Conservation (phyloP, 2,888 invertebrate species). For the Camptogramma bilineatum region DNA sequence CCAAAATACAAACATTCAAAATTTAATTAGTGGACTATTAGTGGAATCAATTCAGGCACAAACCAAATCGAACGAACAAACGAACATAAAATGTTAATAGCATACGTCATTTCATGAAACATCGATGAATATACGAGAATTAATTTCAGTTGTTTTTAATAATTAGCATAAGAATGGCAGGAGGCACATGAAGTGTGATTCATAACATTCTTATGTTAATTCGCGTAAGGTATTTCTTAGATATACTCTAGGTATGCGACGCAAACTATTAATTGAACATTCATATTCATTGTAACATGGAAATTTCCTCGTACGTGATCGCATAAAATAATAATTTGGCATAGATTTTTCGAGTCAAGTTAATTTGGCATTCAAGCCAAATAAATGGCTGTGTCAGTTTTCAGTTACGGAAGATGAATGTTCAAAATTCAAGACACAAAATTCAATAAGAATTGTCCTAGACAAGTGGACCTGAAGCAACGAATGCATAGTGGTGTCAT, state of each 20-base stretch:
- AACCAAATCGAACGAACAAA: constrained; percentile 42
- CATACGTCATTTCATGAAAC: constrained; percentile 28
- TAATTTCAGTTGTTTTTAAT: constrained; percentile 44
- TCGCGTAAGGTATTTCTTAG: constrained; percentile 51
- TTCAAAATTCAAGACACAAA: constrained; percentile 28
- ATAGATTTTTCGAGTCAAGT: not conserved
- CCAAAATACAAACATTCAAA: constrained; percentile 47
- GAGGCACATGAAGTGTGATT: constrained; percentile 53
- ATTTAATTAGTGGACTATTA: constrained; percentile 57
- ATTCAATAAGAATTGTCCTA: constrained; percentile 23
- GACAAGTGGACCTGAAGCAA: constrained; percentile 16
- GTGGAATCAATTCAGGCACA: constrained; percentile 47
- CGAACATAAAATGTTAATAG: constrained; percentile 38
- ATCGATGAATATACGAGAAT: constrained; percentile 34
- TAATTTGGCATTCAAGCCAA: not conserved
- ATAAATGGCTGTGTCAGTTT: constrained; percentile 6
- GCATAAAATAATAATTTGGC: not conserved
- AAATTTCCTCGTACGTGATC: constrained; percentile 5
- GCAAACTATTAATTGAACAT: constrained; percentile 51
- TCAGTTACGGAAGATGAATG: constrained; percentile 53
- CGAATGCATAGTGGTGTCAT: not conserved
- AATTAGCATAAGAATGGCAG: constrained; percentile 50
- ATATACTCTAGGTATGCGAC: constrained; percentile 42
- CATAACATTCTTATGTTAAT: constrained; percentile 64
- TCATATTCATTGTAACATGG: constrained; percentile 47